Conservation (phyloP, 2,113 vertebrate species). For the Hippocampus barbouri region DNA sequence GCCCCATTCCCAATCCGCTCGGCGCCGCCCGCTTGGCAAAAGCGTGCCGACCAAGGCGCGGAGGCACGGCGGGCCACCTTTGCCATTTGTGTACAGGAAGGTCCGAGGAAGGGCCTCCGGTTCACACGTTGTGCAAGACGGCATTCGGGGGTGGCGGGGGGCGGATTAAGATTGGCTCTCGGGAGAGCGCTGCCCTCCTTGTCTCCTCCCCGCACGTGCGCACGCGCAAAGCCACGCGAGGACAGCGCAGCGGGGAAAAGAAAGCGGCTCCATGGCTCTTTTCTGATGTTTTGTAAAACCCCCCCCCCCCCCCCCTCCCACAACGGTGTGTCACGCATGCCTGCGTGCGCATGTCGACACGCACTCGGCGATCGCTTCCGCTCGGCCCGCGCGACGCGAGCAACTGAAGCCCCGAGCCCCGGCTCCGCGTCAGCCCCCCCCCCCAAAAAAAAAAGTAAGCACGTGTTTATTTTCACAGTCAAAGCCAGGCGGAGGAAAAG, state of each 20-base stretch:
- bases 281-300: constrained; percentile 1
- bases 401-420: constrained; percentile 48
- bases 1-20: constrained; percentile 43
- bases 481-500: constrained; percentile 33
- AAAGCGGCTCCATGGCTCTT: constrained; percentile 23
- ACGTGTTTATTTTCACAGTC: constrained; percentile 77
- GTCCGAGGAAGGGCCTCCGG: constrained; percentile 10
- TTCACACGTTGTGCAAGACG: constrained; percentile 37
- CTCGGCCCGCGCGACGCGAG: constrained; percentile 47
- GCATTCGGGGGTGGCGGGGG: constrained; percentile 61
- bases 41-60: constrained; percentile 21
- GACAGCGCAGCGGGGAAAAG: constrained; percentile 34
- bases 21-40: constrained; percentile 21
- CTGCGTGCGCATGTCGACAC: constrained; percentile 26
- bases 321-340: constrained; percentile 5
- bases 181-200: constrained; percentile 61
- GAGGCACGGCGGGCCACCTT: too few species aligned
- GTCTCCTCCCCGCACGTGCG: constrained; percentile 33
- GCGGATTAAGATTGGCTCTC: constrained; percentile 72
- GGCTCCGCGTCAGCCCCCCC: constrained; percentile 66
- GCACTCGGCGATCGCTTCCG: constrained; percentile 25
- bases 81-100: background rate
- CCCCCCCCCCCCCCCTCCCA: constrained; percentile 5
- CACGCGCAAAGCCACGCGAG: constrained; percentile 44
- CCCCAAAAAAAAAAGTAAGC: too few species aligned